Evolutionary conservation across 2,113 vertebrate species (phyloP), one percentile per base, ranked within the genome.

Genomic region (Barnardius zonarius): DNA sequence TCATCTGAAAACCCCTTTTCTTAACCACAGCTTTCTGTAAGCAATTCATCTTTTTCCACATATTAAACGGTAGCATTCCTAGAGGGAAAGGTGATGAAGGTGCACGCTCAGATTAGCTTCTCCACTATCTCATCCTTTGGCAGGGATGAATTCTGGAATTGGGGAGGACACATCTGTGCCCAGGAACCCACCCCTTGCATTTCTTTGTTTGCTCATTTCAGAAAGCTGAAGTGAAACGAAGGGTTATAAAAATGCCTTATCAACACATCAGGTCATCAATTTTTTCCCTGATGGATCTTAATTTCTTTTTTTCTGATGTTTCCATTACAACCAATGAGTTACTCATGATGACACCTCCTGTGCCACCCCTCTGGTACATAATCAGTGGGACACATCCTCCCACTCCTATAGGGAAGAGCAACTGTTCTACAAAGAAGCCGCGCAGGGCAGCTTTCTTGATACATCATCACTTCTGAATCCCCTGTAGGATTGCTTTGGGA

Each of bases 321-420:
- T 75, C 63, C 8, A 5, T 66, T 78, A 75, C 37, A 89, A 62
- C 3, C 20, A 10, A 44, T 35, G 51, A 81, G 31, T 49, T 62
- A 24, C 0, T 3, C 44, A 48, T 1, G 3, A 55, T 0, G 19
- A 76, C 51, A 35, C n/a, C 39, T 41, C 44, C 35, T 44, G 20
- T 41, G 22, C 22, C 44, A 39, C 39, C 31, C 35, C 51, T 44
- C 39, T 2, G 2, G 23, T 27, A 43, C 1, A 3, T 27, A 35
- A 54, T 73, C 39, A 66, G 39, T 8, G 31, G 64, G 52, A 76
- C 1, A 1, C 27, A n/a, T 54, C 27, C 72, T 77, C 31, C 39
- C 33, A 17, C 49, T 76, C 63, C 25, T 46, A 10, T 46, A 83
- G 35, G 13, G 27, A 33, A 82, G 43, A 27, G 44, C 64, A 70